Base-by-base conservation (phyloP, 30 jellyfish, hydroid and myxozoan genomes). In the Mastigias papua region DNA sequence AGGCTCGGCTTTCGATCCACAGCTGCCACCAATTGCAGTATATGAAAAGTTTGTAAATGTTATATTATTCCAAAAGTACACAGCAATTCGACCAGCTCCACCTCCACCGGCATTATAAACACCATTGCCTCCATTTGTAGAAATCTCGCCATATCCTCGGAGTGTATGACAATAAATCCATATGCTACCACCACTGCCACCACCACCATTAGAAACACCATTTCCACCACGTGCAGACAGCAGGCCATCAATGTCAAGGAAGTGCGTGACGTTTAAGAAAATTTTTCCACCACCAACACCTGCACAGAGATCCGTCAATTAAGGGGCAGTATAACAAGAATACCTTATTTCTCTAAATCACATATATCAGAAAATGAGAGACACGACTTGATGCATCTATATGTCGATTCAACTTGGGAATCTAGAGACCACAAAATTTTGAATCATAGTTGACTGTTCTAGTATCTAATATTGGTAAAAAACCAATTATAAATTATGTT, bases 181-280 rank as follows among this genome's bases (percentile, higher is more conserved):
- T 30, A 86, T 73, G 31, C 94, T 86, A 19, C 94, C 94, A 64
- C 94, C 94, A 76, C 94, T 86, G 25, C 94, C 94, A 10, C 94
- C 94, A 48, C 84, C 94, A 27, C 94, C 94, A 37, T 76, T 76
- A 11, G 89, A 20, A 48, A 13, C 76, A 23, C 84, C 94, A 71
- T 37, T 32, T 69, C 66, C 94, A 13, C 94, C 94, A 15, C 85
- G 89, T 27, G 94, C 76, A 9, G 94, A 86, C 19, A 86, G 78
- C 17, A 76, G 76, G 75, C 94, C 94, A 48, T 86, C 94, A 17
- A 86, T 62, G 63, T 86, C 94, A 19, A 86, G 88, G 26, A 49
- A 65, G 48, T 57, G 60, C 2, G 94, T 73, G n/a, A 86, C 84
- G 82, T 86, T 86, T 69, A 86, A 30, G 94, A 86, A 86, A 10